Evolutionary conservation across 2,797 vertebrate genomes (phyloP).

Genomic region (Alosa sapidissima): DNA sequence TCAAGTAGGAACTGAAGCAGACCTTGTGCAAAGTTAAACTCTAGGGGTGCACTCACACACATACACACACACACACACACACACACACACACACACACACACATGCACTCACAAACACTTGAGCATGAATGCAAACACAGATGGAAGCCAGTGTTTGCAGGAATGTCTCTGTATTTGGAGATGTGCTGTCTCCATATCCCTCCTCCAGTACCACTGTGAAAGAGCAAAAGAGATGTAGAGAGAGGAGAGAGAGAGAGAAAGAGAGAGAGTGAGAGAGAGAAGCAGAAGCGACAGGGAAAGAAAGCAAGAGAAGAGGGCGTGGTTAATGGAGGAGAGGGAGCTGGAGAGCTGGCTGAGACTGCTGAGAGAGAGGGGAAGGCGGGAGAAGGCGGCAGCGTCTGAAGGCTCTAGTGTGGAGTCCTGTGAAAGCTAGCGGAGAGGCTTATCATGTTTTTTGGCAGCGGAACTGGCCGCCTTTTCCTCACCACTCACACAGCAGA

Average conservation of each 20-base stretch:
- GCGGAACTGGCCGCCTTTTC: not conserved
- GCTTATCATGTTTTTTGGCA: constrained; percentile 6
- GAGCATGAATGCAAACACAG: not conserved
- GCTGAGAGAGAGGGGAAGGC: not conserved
- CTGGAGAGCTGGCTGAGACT: no score
- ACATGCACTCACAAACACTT: not conserved
- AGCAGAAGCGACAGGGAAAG: not conserved
- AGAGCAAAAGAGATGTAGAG: not conserved
- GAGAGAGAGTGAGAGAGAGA: not conserved
- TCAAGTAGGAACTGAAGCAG: not conserved
- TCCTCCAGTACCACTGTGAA: not conserved
- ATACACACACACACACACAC: not conserved
- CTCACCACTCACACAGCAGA: not conserved
- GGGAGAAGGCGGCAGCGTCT: not conserved
- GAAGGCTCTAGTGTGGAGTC: not conserved
- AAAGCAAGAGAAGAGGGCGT: no score
- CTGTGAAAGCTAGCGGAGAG: not conserved
- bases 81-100: not conserved
- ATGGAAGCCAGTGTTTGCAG: not conserved
- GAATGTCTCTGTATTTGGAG: not conserved
- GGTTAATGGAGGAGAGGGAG: not conserved
- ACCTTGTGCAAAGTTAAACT: not conserved
- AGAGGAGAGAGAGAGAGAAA: not conserved
- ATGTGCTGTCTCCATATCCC: not conserved
- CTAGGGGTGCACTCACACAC: not conserved